Conservation (phyloP, 2,113 vertebrate genomes). For the Rhegmatorhina hoffmannsi region DNA sequence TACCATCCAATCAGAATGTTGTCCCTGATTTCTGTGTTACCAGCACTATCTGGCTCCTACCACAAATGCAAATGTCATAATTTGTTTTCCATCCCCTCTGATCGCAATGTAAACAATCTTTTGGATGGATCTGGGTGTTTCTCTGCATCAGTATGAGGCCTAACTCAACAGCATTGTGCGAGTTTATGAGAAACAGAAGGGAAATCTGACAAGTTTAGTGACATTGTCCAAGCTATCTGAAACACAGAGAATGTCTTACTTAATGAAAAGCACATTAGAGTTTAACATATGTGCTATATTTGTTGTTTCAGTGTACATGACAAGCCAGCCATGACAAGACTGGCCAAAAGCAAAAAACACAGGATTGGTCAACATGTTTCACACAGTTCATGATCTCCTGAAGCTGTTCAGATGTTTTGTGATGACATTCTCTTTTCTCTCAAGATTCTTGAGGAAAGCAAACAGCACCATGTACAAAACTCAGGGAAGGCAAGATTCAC, state of each 20-base stretch:
- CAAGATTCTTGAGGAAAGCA: background rate
- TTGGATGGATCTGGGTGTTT: conserved; percentile 24
- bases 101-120: conserved; percentile 48
- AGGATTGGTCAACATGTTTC: background rate
- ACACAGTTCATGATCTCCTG: background rate
- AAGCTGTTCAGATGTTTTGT: background rate
- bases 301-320: background rate
- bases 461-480: background rate
- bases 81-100: conserved; percentile 49
- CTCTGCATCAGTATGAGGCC: background rate
- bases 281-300: background rate
- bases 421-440: background rate
- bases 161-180: background rate
- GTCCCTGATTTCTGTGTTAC: conserved; percentile 24
- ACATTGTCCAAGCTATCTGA: conserved; percentile 5
- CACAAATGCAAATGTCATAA: conserved; percentile 29
- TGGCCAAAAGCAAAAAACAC: background rate
- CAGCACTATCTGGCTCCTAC: conserved; percentile 20
- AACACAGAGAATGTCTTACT: background rate
- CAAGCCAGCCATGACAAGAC: background rate
- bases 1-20: background rate
- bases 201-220: conserved; percentile 4
- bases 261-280: background rate
- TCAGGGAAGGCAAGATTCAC: background rate
- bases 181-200: conserved; percentile 40